Evolutionary conservation across 2,888 invertebrate species (phyloP).

Genomic region (Hanleya hanleyi): DNA sequence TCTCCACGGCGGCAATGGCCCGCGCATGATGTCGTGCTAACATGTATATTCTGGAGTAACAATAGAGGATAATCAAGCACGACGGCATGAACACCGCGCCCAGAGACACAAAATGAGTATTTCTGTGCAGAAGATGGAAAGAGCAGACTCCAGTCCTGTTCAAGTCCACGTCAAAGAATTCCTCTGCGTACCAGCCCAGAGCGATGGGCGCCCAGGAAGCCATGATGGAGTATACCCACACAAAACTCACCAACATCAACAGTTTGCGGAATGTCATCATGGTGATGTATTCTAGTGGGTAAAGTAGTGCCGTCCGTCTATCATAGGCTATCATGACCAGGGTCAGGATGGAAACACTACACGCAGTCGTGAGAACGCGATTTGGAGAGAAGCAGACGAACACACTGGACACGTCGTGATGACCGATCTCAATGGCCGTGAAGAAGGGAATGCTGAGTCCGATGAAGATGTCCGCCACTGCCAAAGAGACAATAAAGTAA

Average conservation of each 20-base stretch:
- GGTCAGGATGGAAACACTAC: conserved; percentile 78
- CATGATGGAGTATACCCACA: conserved; percentile 78
- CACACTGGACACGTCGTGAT: conserved; percentile 49
- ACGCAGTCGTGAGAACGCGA: conserved; percentile 77
- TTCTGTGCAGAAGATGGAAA: conserved; percentile 74
- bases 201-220: conserved; percentile 77
- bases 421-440: conserved; percentile 78
- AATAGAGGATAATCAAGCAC: conserved; percentile 77
- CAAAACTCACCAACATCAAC: conserved; percentile 77
- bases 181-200: conserved; percentile 68
- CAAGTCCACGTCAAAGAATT: conserved; percentile 15
- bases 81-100: conserved; percentile 79
- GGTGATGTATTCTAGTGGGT: conserved; percentile 79
- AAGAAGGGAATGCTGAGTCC: conserved; percentile 78
- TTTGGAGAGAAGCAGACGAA: conserved; percentile 78
- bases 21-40: conserved; percentile 80
- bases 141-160: conserved; percentile 34
- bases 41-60: conserved; percentile 80
- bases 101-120: conserved; percentile 78
- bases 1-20: conserved; percentile 79
- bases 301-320: conserved; percentile 78
- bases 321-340: conserved; percentile 80
- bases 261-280: conserved; percentile 79
- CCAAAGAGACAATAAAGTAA: conserved; percentile 78
- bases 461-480: conserved; percentile 78